Conservation (phyloP, 2,113 vertebrate genomes). For the Heterochromis multidens region DNA sequence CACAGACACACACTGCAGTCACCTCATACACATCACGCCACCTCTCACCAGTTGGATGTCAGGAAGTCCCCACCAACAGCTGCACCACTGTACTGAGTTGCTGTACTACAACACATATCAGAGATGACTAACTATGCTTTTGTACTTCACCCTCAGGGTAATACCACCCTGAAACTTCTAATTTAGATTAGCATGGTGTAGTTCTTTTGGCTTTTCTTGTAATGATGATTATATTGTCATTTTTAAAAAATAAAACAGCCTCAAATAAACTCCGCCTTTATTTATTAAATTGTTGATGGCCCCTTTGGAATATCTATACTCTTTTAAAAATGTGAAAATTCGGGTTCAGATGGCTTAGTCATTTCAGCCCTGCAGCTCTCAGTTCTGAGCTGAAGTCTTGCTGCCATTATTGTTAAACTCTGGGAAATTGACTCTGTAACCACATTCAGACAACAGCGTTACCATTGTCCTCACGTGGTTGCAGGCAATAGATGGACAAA, state of each 20-base stretch:
- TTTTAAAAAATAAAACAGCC: no score
- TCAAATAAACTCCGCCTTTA: no score
- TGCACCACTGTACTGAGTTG: background rate
- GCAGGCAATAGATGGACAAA: background rate
- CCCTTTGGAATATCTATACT: background rate
- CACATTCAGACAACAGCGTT: conserved; percentile 18
- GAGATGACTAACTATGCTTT: background rate
- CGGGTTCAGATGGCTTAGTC: background rate
- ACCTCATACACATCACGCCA: conserved; percentile 28
- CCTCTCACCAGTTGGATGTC: conserved; percentile 16
- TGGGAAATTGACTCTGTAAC: background rate
- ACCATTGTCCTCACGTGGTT: background rate
- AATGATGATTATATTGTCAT: background rate
- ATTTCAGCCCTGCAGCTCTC: background rate
- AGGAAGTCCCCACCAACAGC: conserved; percentile 1
- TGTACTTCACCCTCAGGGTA: background rate
- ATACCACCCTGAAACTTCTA: background rate
- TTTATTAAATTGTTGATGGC: background rate
- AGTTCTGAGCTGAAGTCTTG: background rate
- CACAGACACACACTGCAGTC: background rate
- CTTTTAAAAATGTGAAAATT: background rate
- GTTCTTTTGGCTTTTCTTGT: background rate
- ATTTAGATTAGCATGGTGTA: background rate
- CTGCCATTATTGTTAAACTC: background rate
- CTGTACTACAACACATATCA: background rate